phyloP scores from a whole-genome alignment of 2,797 vertebrate genomes.

The Molothrus aeneus region DNA sequence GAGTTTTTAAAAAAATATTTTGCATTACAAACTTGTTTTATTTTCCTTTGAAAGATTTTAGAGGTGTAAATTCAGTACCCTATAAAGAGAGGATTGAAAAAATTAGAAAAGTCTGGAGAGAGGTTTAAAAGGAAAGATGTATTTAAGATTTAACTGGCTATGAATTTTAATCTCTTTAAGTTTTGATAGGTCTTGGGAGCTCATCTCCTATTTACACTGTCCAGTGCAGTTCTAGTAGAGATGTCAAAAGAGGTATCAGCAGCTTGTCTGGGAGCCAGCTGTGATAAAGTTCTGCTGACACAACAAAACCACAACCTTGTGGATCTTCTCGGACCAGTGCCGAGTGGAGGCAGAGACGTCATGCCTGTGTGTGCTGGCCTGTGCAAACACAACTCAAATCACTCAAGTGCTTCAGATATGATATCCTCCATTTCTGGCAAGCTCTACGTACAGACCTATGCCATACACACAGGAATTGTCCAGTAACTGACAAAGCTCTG shows the following conservation, averaged over 20 bases:
- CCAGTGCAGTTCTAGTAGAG: not conserved
- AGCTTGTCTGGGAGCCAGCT: not conserved
- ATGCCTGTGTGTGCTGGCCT: not conserved
- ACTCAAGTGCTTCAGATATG: not conserved
- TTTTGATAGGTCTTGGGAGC: not conserved
- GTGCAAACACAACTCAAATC: not conserved
- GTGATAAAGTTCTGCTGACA: not conserved
- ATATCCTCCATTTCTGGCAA: not conserved
- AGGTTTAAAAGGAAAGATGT: not conserved
- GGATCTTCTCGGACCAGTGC: not conserved
- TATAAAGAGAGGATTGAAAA: not conserved
- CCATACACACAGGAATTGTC: not conserved
- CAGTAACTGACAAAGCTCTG: not conserved
- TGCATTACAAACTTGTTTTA: not conserved
- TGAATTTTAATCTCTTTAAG: not conserved
- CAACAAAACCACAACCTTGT: not conserved
- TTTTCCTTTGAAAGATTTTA: not conserved
- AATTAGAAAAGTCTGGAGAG: not conserved
- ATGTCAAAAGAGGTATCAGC: not conserved
- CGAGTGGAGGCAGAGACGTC: not conserved
- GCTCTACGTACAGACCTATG: rapidly evolving
- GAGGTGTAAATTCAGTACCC: not conserved
- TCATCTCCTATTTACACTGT: not conserved
- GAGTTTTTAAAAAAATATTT: not conserved
- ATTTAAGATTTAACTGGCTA: not conserved